phyloP scores from a whole-genome alignment of 2,888 invertebrate species.

The Eulithis prunata region DNA sequence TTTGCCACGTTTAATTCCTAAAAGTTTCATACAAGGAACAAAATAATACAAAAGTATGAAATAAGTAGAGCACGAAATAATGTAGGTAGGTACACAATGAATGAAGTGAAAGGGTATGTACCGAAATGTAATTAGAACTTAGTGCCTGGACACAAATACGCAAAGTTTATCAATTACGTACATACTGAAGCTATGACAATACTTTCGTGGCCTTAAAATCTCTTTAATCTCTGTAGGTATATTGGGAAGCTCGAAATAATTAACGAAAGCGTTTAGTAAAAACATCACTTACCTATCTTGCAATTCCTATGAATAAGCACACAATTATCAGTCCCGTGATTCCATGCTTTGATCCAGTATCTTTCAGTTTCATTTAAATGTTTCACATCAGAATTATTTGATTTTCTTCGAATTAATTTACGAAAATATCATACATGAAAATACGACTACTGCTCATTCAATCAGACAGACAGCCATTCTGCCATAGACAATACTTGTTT shows the following conservation, averaged over 20 bases:
- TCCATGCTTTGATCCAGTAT: conserved; percentile 62
- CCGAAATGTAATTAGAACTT: conserved; percentile 58
- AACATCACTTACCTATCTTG: conserved; percentile 68
- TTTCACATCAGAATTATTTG: conserved; percentile 60
- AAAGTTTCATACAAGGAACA: conserved; percentile 36
- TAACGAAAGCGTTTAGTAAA: conserved; percentile 53
- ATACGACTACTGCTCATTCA: conserved; percentile 62
- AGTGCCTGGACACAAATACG: conserved; percentile 46
- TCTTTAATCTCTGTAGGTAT: conserved; percentile 26
- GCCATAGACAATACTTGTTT: conserved; percentile 49
- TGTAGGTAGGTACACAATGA: conserved; percentile 68
- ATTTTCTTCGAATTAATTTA: conserved; percentile 61
- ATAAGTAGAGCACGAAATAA: conserved; percentile 82
- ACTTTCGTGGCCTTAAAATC: conserved; percentile 16
- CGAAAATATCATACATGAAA: conserved; percentile 38
- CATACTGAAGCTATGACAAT: conserved; percentile 2
- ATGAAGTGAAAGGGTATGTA: conserved; percentile 82
- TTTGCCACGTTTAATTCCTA: conserved; percentile 36
- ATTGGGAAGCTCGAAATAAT: conserved; percentile 49
- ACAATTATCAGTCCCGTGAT: conserved; percentile 65
- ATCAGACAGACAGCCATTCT: conserved; percentile 74
- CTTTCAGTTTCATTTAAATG: conserved; percentile 46
- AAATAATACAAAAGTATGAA: conserved; percentile 59
- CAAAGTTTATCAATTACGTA: conserved; percentile 22
- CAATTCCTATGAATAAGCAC: conserved; percentile 57